Percentiles rank a stretch among this genome's conserved stretches.
These are phyloP conservation scores for Xylota sylvarum DNA, from an alignment of 2,888 invertebrate genomes.

Conservation along the genomic window DNA sequence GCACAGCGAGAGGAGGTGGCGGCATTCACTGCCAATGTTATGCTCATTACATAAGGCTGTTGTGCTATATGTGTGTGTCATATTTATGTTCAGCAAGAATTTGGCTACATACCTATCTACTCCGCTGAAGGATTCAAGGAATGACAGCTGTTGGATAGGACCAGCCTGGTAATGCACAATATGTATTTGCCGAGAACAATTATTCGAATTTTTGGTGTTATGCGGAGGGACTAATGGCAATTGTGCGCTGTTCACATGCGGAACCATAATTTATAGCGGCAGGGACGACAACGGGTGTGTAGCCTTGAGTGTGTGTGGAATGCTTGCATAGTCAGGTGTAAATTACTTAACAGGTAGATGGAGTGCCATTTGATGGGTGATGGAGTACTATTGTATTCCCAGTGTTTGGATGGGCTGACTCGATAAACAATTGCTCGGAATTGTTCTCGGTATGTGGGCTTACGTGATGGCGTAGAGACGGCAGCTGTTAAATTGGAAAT, in stretches of 20 bases:
- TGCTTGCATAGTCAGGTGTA: conserved; percentile 46
- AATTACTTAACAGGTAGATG: conserved; percentile 41
- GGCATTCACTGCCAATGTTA: conserved; percentile 35
- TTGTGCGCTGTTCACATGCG: conserved; percentile 1
- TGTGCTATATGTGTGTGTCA: not conserved
- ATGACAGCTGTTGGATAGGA: conserved; percentile 27
- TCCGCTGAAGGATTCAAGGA: conserved; percentile 24
- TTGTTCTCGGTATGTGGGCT: not conserved
- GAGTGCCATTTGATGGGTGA: conserved; percentile 39
- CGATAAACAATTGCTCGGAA: conserved; percentile 8
- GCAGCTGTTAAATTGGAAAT: conserved; percentile 16
- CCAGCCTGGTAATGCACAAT: conserved; percentile 45
- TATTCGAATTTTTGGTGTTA: conserved; percentile 42
- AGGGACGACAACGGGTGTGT: not conserved
- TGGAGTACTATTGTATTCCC: conserved; percentile 13
- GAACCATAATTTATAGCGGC: conserved; percentile 37
- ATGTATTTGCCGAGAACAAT: conserved; percentile 33
- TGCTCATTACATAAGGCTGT: conserved; percentile 47
- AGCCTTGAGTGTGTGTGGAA: not conserved
- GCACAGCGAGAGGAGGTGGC: not conserved
- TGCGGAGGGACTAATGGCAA: conserved; percentile 12
- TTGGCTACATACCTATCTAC: not conserved
- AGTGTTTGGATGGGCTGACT: not conserved
- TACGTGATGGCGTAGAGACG: not conserved
- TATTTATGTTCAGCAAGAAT: conserved; percentile 40